Base-by-base conservation (phyloP, 1,140 invertebrate species). In the Dermatophagoides farinae region DNA sequence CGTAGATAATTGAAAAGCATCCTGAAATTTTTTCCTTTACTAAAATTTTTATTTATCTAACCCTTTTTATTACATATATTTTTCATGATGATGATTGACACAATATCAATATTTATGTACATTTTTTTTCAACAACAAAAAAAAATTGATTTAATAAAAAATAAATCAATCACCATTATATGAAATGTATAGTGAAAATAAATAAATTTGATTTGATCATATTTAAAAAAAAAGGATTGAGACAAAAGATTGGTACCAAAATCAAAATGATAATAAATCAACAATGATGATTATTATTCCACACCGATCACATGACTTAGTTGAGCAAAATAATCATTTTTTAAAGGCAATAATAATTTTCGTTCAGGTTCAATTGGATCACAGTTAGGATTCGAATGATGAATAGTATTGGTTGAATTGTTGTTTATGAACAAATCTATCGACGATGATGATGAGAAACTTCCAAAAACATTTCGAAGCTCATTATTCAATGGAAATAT, bases 401-500 rank as follows among this genome's bases (percentile, higher is more conserved):
- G 12, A 49, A 23, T 41, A n/a, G 23, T 20, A n/a, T 44, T 37
- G 12, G 22, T 51, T 62, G 38, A 0, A 64, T 62, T 59, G 22
- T 8, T 14, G 46, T 25, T 49, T 47, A n/a, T 18, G 20, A 22
- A 25, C 20, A 23, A 52, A 25, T 39, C 25, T 14, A 44, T 0
- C 18, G 46, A 47, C 6, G 46, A 47, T 18, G 9, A 47, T 47
- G 9, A 18, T 47, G 46, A 47, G 2, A 9, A 18, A 20, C 46
- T 8, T 4, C 22, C 22, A 9, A 47, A 23, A 22, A 39, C 71
- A 39, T 68, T 64, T 23, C 76, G 70, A 60, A 78, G 75, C 57
- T 68, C 68, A 12, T 66, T 62, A 43, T 70, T 68, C 6, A 83
- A 67, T 12, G 81, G 80, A 62, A 83, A 73, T 18, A 82, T 65